Evolutionary conservation across 2,113 vertebrate species (phyloP), one percentile per base, ranked within the genome.

Genomic region (Dryoscopus gambensis): DNA sequence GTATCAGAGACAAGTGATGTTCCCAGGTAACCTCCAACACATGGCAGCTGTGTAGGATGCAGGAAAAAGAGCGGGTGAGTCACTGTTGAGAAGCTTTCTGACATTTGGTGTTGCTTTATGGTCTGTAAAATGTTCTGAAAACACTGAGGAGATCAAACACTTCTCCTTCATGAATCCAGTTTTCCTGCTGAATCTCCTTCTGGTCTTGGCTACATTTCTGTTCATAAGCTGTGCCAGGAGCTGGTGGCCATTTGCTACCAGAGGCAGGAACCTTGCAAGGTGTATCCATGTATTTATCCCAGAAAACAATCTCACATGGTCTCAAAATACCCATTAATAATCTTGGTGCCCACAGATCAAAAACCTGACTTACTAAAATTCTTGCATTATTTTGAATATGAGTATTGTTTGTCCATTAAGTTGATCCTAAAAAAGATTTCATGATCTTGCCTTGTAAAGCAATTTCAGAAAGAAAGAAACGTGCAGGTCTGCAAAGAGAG

Each of bases 11-110:
- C 15, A 46, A 82, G 30, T 24, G n/a, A n/a, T n/a, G 50, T 6
- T 78, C 77, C 37, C 10, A 62, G 40, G 28, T 53, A 46, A 35
- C 46, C 6, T 25, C 35, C 75, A 59, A 77, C 15, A 89, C 59
- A 33, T 10, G 42, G 37, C 68, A 89, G 49, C 31, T 91, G 76
- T 74, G 83, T 64, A 57, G 46, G 55, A 77, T 53, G 84, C 28
- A 86, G 68, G 22, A 37, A 64, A 80, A 91, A 68, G 42, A 76
- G 46, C 46, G 87, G 42, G 42, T 87, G 87, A 96, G 56, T 89
- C 93, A 92, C 42, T 73, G 59, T 5, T 70, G 76, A 74, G 68
- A 59, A 60, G 59, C 22, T 67, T 90, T 91, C 50, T 89, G 80
- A 84, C 52, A 74, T 92, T 93, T 80, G 35, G 7, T 69, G 23